A percentile compares a stretch with the other conserved stretches of the same genome.
Conservation (phyloP, 1,140 invertebrate species). For the Ptiloglossa arizonensis region DNA sequence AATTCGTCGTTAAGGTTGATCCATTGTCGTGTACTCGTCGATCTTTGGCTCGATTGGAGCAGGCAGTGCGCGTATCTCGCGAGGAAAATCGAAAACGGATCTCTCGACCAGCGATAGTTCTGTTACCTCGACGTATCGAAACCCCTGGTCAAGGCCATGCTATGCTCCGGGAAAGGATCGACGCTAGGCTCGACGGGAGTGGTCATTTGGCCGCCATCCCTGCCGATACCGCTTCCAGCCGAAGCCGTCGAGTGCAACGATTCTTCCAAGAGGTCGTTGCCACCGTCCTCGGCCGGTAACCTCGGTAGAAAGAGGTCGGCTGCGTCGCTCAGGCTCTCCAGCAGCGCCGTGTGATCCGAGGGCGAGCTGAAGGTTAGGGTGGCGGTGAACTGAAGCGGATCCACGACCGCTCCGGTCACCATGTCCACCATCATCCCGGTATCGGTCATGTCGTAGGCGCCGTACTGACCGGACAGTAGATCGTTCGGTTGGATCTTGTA, state of each 20-base stretch:
- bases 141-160: constrained; percentile 78
- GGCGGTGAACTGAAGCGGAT: constrained; percentile 91
- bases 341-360: constrained; percentile 86
- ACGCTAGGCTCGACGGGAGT: constrained; percentile 86
- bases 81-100: neutral
- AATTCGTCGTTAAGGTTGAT: too few species aligned
- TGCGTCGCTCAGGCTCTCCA: constrained; percentile 88
- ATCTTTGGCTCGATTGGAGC: too few species aligned
- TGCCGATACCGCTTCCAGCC: constrained; percentile 82
- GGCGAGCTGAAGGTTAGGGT: constrained; percentile 89
- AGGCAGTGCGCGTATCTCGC: neutral
- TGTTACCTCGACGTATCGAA: constrained; percentile 79
- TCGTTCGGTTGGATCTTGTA: constrained; percentile 87
- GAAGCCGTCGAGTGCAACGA: constrained; percentile 78
- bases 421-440: constrained; percentile 92
- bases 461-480: constrained; percentile 84
- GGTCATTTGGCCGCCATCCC: constrained; percentile 84
- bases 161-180: constrained; percentile 87
- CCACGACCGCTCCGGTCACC: constrained; percentile 87
- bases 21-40: too few species aligned
- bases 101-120: too few species aligned
- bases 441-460: constrained; percentile 86
- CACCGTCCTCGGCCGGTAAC: constrained; percentile 83
- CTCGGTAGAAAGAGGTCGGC: constrained; percentile 89
- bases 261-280: constrained; percentile 84